phyloP scores from a whole-genome alignment of 2,888 invertebrate genomes.

The Xestia sexstrigata region DNA sequence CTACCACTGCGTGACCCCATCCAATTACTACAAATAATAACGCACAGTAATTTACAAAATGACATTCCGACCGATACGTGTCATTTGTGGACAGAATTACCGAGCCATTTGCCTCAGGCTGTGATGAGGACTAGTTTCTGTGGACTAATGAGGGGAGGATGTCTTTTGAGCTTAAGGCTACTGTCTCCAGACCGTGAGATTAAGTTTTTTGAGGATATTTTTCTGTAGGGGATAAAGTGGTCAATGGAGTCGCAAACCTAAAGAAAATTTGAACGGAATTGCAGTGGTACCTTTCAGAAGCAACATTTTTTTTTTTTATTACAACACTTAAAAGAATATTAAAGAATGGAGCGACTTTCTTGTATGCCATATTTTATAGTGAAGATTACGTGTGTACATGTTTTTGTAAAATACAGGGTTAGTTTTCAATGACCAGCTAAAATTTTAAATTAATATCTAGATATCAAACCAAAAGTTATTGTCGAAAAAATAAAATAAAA shows the following conservation, averaged over 20 bases:
- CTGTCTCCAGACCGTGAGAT: slow-evolving; percentile 44
- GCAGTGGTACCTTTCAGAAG: neutral
- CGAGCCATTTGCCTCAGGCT: slow-evolving; percentile 76
- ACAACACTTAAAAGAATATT: neutral
- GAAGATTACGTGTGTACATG: neutral
- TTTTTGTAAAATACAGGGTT: neutral
- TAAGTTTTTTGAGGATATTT: neutral
- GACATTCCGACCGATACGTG: slow-evolving; percentile 85
- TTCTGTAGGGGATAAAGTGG: neutral
- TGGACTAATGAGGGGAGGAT: slow-evolving; percentile 64
- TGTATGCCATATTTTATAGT: neutral
- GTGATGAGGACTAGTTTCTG: slow-evolving; percentile 64
- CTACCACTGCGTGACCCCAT: slow-evolving; percentile 78
- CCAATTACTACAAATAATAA: slow-evolving; percentile 80
- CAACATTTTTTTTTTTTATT: neutral
- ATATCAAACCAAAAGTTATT: no score
- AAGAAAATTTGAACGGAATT: neutral
- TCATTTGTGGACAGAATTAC: slow-evolving; percentile 84
- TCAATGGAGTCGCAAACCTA: no score
- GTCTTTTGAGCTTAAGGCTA: slow-evolving; percentile 57
- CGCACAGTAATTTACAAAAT: slow-evolving; percentile 83
- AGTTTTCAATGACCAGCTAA: no score
- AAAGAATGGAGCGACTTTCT: neutral
- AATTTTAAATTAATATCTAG: no score
- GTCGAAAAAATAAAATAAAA: no score